phyloP scores from a whole-genome alignment of 2,113 vertebrate genomes.

The Pristiophorus japonicus region DNA sequence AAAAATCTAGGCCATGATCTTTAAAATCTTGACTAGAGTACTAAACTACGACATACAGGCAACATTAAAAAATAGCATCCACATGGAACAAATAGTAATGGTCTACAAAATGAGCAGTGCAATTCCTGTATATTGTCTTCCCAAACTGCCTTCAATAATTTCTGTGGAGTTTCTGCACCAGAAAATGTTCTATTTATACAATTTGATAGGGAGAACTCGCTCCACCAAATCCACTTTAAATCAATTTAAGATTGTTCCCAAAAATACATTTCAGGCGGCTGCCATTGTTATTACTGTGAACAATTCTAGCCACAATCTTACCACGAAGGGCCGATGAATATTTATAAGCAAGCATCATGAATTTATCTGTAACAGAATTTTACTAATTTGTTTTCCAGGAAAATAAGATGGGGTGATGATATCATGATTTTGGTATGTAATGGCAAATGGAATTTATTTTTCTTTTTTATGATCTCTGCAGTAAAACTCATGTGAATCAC shows the following conservation, averaged over 20 bases:
- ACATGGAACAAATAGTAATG: background rate
- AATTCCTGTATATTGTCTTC: background rate
- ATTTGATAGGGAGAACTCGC: background rate
- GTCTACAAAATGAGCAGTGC: background rate
- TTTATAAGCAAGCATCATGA: background rate
- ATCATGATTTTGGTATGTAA: constrained; percentile 24
- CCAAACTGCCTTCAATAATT: background rate
- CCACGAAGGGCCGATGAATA: background rate
- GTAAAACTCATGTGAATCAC: background rate
- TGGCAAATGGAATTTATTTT: background rate
- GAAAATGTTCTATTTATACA: background rate
- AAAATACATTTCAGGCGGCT: background rate
- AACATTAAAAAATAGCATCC: background rate
- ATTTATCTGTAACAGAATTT: background rate
- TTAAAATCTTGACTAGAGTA: background rate
- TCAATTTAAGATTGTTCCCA: background rate
- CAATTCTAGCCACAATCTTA: background rate
- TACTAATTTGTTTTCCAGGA: background rate
- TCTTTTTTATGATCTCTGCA: background rate
- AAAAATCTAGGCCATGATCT: background rate
- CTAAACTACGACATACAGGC: background rate
- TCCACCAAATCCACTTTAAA: background rate
- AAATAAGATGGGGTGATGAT: background rate
- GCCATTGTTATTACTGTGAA: background rate
- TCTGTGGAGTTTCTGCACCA: background rate